These are phyloP conservation scores for Artibeus lituratus DNA, from an alignment of 2,797 vertebrate genomes.

Conservation along the genomic window DNA sequence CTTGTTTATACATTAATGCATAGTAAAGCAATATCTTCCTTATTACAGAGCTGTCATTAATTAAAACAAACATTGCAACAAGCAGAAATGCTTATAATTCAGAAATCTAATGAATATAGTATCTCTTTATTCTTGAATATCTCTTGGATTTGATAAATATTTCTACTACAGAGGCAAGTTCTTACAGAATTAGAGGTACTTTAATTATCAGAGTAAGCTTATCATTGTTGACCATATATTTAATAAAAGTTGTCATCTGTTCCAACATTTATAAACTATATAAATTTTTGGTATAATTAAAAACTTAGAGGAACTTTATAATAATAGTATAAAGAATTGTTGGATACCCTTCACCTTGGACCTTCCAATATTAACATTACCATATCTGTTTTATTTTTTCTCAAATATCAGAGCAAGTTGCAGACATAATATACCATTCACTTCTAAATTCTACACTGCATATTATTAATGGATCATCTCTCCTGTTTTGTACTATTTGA, in stretches of 20 bases:
- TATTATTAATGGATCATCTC: neutral
- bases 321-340: neutral
- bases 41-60: neutral
- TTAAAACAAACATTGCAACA: neutral
- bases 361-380: neutral
- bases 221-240: neutral
- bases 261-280: neutral
- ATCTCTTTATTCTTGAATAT: neutral
- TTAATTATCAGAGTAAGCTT: neutral
- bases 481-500: neutral
- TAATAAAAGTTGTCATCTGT: neutral
- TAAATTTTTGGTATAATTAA: neutral
- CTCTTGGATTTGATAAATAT: neutral
- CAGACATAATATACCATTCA: neutral
- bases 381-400: neutral
- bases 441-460: neutral
- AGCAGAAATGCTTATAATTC: neutral
- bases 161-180: neutral
- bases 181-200: neutral
- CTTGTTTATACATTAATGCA: neutral
- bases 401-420: neutral
- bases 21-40: neutral
- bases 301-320: neutral
- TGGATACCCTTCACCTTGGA: neutral
- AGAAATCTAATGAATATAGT: neutral